Conservation (phyloP, 2,113 vertebrate species). For the Pterocles orientalis region DNA sequence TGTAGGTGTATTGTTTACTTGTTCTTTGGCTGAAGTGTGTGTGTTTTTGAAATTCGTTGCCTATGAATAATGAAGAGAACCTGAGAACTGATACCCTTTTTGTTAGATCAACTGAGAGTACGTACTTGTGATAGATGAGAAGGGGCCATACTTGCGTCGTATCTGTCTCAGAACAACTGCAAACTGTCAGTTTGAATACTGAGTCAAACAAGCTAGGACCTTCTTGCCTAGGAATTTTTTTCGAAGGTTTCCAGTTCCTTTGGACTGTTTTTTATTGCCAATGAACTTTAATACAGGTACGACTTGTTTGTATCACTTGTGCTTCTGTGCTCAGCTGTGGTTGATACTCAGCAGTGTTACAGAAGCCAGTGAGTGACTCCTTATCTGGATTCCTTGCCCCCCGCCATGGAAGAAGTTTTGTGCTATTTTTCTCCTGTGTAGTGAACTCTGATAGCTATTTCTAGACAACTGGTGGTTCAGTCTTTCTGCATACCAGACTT, state of each 20-base stretch:
- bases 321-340: neutral
- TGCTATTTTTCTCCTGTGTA: neutral
- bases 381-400: neutral
- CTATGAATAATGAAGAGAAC: neutral
- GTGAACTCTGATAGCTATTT: neutral
- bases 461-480: neutral
- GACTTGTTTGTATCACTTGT: neutral
- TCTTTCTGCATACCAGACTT: neutral
- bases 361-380: neutral
- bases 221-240: neutral
- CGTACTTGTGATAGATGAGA: rapidly evolving
- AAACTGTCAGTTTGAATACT: neutral
- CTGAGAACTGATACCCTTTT: neutral
- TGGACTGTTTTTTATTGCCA: neutral
- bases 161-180: neutral
- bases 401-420: neutral
- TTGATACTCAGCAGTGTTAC: neutral
- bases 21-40: neutral
- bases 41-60: neutral
- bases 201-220: neutral
- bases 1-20: neutral
- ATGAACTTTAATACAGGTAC: neutral
- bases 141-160: neutral
- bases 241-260: neutral
- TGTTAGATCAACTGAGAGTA: neutral